Conservation (phyloP, 2,888 invertebrate species). For the Anaspis maculata region DNA sequence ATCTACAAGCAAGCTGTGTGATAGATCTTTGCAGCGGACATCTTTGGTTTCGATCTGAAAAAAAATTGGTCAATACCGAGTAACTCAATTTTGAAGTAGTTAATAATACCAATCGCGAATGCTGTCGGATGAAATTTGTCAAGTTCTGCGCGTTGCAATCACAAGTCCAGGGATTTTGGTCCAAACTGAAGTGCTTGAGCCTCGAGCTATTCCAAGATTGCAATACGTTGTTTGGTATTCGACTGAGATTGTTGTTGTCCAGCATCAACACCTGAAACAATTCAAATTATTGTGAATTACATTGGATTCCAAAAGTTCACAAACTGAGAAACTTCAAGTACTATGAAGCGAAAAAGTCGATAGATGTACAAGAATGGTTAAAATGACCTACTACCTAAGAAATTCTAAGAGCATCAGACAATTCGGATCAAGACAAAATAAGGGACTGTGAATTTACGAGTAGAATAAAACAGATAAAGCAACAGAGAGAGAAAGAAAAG, state of each 20-base stretch:
- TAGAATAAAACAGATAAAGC: too few species aligned
- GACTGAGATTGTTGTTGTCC: constrained; percentile 4
- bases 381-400: too few species aligned
- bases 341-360: too few species aligned
- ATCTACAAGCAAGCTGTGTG: constrained; percentile 1
- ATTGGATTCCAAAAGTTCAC: too few species aligned
- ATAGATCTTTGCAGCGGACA: constrained; percentile 1
- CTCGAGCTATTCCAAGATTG: constrained; percentile 33
- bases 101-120: constrained; percentile 4
- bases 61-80: neutral
- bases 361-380: too few species aligned
- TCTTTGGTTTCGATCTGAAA: constrained; percentile 3
- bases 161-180: constrained; percentile 51
- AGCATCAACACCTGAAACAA: constrained; percentile 5
- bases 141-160: constrained; percentile 45
- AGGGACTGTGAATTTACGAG: too few species aligned
- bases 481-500: too few species aligned
- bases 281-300: too few species aligned
- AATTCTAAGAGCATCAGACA: too few species aligned
- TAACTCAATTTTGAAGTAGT: too few species aligned
- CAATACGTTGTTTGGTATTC: constrained; percentile 26
- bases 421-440: too few species aligned
- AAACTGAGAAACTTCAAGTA: too few species aligned
- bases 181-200: constrained; percentile 35
- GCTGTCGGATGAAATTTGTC: constrained; percentile 28